These are phyloP conservation scores for Alloplasta piceator DNA, from an alignment of 2,888 invertebrate genomes.

Conservation along the genomic window DNA sequence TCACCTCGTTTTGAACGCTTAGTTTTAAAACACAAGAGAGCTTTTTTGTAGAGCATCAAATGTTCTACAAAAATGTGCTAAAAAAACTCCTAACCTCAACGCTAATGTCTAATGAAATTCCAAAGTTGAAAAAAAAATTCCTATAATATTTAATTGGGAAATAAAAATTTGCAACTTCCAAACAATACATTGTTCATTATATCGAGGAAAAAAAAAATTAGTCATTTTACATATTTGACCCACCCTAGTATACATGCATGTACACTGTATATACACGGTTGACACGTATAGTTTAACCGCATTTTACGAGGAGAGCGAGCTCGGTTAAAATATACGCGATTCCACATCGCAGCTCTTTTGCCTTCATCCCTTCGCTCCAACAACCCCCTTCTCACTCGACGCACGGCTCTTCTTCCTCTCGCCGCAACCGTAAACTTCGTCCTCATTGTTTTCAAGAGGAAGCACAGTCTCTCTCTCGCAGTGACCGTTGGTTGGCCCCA, in stretches of 20 bases:
- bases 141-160: too few species aligned
- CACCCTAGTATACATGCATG: conserved; percentile 19
- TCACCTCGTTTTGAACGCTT: too few species aligned
- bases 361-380: conserved; percentile 47
- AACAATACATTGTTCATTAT: too few species aligned
- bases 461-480: conserved; percentile 22
- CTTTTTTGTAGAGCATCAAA: too few species aligned
- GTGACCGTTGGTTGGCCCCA: background rate
- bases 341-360: conserved; percentile 53
- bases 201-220: too few species aligned
- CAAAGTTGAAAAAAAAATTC: too few species aligned
- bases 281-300: conserved; percentile 71
- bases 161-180: too few species aligned
- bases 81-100: too few species aligned
- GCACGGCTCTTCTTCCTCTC: conserved; percentile 30
- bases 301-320: conserved; percentile 75
- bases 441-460: conserved; percentile 76
- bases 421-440: conserved; percentile 75
- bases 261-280: conserved; percentile 34
- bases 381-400: conserved; percentile 56
- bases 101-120: too few species aligned
- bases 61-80: too few species aligned
- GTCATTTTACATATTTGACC: too few species aligned
- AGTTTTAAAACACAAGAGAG: too few species aligned
- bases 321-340: conserved; percentile 78